Conservation (phyloP, 2,797 vertebrate genomes). For the Pangasius macronema region DNA sequence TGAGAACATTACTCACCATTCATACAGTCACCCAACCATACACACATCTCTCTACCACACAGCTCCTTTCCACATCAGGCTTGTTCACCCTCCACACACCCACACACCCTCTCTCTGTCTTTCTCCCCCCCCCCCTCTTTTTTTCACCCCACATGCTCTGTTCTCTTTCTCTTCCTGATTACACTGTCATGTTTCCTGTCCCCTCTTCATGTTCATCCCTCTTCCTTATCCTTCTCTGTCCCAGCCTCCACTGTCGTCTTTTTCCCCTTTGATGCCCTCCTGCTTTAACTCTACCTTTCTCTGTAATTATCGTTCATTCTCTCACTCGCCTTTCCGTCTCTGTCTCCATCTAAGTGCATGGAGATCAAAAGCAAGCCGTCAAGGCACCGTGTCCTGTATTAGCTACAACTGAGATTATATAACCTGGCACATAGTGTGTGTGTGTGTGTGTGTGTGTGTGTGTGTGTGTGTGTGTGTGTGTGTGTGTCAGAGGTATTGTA, state of each 20-base stretch:
- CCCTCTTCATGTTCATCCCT: conserved; percentile 17
- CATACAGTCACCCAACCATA: conserved; percentile 29
- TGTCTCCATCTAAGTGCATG: conserved; percentile 28
- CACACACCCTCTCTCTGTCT: neutral
- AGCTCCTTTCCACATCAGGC: conserved; percentile 24
- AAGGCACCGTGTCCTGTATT: conserved; percentile 52
- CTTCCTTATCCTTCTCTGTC: conserved; percentile 8
- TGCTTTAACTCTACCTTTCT: conserved; percentile 23
- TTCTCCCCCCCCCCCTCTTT: neutral
- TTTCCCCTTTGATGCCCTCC: conserved; percentile 4
- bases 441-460: conserved; percentile 33
- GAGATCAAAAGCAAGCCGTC: conserved; percentile 41
- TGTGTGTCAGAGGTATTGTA: conserved; percentile 33
- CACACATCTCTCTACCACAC: neutral
- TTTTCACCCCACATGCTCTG: conserved; percentile 2
- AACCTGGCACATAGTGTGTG: conserved; percentile 35
- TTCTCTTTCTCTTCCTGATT: conserved; percentile 12
- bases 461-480: conserved; percentile 30
- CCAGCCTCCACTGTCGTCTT: conserved; percentile 12
- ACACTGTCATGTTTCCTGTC: conserved; percentile 25
- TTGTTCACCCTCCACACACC: neutral
- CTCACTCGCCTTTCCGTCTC: conserved; percentile 15
- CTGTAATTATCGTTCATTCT: conserved; percentile 19
- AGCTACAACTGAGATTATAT: conserved; percentile 56
- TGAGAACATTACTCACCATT: conserved; percentile 48